Percentiles rank a stretch among this genome's conserved stretches.
These are phyloP conservation scores for Cinclus mexicanus DNA, from an alignment of 2,113 vertebrate species.

Conservation along the genomic window DNA sequence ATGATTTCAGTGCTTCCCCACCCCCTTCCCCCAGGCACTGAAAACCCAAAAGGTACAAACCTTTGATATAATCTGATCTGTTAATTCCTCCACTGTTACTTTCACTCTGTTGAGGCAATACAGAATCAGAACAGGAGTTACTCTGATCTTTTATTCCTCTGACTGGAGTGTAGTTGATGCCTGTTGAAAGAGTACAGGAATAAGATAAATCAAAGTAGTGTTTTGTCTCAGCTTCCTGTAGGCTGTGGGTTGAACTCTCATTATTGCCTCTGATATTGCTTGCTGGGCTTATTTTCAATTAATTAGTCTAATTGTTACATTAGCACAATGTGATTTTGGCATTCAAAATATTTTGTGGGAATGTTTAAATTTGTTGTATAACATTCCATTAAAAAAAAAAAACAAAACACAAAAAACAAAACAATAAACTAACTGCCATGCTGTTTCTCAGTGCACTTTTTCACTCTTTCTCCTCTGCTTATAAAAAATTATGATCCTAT, in stretches of 20 bases:
- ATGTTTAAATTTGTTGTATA: not conserved
- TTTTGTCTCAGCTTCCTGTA: not conserved
- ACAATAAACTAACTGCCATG: not conserved
- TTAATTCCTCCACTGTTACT: not conserved
- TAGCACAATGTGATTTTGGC: not conserved
- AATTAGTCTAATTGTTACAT: not conserved
- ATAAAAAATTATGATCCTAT: not conserved
- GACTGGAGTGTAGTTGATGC: not conserved
- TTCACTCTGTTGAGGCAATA: not conserved
- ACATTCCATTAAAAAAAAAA: not conserved
- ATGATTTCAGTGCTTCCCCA: not conserved
- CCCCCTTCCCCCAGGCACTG: rapidly evolving
- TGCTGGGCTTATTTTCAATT: not conserved
- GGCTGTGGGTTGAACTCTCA: not conserved
- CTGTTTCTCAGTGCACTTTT: not conserved
- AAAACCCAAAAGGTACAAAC: not conserved
- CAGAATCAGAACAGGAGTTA: not conserved
- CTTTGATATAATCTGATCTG: not conserved
- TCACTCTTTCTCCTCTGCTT: not conserved
- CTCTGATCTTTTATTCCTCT: not conserved
- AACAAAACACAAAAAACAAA: not conserved
- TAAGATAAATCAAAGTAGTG: not conserved
- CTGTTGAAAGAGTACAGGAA: not conserved
- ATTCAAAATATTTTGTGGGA: not conserved
- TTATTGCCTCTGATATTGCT: not conserved